Base-by-base conservation (phyloP, 2,888 invertebrate genomes). In the Lordiphosa fenestrarum region DNA sequence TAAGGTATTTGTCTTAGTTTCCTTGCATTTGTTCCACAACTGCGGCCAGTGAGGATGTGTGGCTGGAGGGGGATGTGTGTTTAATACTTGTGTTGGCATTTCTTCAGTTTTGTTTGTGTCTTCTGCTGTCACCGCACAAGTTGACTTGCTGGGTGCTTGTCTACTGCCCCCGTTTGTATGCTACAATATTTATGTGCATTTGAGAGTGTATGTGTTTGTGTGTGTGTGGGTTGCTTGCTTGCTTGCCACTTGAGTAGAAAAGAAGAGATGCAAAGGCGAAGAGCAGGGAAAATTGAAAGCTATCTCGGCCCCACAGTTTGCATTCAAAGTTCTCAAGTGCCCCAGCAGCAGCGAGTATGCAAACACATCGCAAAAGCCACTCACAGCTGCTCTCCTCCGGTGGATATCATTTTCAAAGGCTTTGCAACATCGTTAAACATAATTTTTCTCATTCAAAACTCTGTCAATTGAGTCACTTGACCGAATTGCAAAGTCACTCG, bases 1-100 rank as follows among this genome's bases (percentile, higher is more conserved):
- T 82, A 80, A 69, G 73, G 62, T 82, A 78, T 74, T 78, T 78
- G 73, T 75, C 73, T 71, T 71, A 68, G 73, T 73, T 67, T 75
- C 56, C 71, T 55, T 25, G 41, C 52, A 42, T 56, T 53, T 54
- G 48, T 33, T 47, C 19, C 39, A 37, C 60, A 52, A 53, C 66
- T 50, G 44, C 57, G 59, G 30, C 40, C 41, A 50, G 36, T 39
- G 7, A 21, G 52, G 48, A 33, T 39, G 13, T 19, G 38, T 40
- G 39, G 38, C 15, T 9, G 3, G 12, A 10, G 19, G 40, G 10
- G 10, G 13, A 35, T 33, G 25, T 35, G 36, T 13, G 59, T 71
- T 75, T 65, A 62, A 61, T 69, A 66, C 66, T 54, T 61, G 23
- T 15, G 7, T 35, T 38, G 40, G 25, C 25, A 12, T 23, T 6